Base-by-base conservation (phyloP, 2,797 vertebrate genomes). In the Micrastur ruficollis region DNA sequence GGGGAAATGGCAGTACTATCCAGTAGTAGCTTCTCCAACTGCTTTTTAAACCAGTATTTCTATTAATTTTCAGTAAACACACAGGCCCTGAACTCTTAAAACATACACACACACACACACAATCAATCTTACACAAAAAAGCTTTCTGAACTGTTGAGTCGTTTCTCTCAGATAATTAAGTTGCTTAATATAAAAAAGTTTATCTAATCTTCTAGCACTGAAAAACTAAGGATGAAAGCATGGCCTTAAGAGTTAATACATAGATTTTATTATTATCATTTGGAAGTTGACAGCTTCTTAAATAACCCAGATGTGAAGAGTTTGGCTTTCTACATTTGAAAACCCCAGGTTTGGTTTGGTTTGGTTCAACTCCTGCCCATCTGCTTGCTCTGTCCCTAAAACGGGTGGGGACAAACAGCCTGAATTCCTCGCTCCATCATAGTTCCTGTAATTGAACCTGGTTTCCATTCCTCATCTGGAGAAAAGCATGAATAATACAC, bases 221-320 rank as follows among this genome's bases (percentile, higher is more conserved):
- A 67, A 93, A 89, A 96, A 81, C 72, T 86, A 92, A 90, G 70
- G 86, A 96, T 76, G 93, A 86, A 90, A 96, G 84, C 89, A 78
- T 61, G 87, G 87, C 92, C 94, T 74, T 63, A 86, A 62, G 84
- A 96, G 61, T 89, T 74, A 88, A 87, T 90, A 94, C 29, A 68
- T 2, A 66, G 55, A 67, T 87, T 82, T 76, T 75, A 40, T 53
- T 65, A 47, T 58, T 34, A 63, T 20, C 29, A 34, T 47, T 90
- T 53, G 81, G 75, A 91, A 74, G 46, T 40, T 92, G 78, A 85
- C 79, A 67, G 71, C 79, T 85, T 46, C 83, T 82, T 68, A 21
- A 36, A 50, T 90, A 90, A 81, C 52, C 53, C 79, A 53, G 6
- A 58, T 8, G 18, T 31, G 49, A 76, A 70, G 47, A 93, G 23